Percentiles rank a stretch among this genome's conserved stretches.
Evolutionary conservation across 2,888 invertebrate species (phyloP).

Genomic region (Polydesmus complanatus): DNA sequence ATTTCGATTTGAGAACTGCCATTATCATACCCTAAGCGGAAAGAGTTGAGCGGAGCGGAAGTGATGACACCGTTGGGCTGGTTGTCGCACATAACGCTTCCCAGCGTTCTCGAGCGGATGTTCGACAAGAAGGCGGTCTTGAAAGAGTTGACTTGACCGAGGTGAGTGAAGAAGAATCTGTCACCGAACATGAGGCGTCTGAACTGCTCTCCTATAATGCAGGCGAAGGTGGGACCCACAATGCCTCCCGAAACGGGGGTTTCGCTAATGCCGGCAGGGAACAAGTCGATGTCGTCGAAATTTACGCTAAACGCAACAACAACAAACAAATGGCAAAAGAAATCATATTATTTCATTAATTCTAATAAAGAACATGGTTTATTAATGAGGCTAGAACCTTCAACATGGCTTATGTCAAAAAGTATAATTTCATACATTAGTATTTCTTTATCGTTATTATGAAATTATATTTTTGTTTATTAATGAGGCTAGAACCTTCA

Average conservation of each 20-base stretch:
- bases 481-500: too few relatives aligned
- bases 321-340: too few relatives aligned
- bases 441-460: too few relatives aligned
- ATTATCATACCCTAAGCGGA: too few relatives aligned
- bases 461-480: too few relatives aligned
- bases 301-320: background rate
- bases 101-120: conserved; percentile 6
- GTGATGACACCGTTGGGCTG: too few relatives aligned
- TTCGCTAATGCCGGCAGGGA: conserved; percentile 26
- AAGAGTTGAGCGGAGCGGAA: too few relatives aligned
- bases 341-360: too few relatives aligned
- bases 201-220: conserved; percentile 27
- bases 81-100: conserved; percentile 12
- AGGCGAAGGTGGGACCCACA: conserved; percentile 27
- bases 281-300: conserved; percentile 28
- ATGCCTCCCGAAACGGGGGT: conserved; percentile 23
- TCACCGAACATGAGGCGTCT: conserved; percentile 18
- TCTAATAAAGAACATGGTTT: too few relatives aligned
- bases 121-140: background rate
- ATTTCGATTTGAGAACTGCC: background rate
- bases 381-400: too few relatives aligned
- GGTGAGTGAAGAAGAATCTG: conserved; percentile 14
- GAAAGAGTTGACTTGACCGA: conserved; percentile 5
- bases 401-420: too few relatives aligned
- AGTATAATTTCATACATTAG: too few relatives aligned